These are phyloP conservation scores for Papilio demoleus DNA, from an alignment of 2,888 invertebrate species.

Conservation along the genomic window DNA sequence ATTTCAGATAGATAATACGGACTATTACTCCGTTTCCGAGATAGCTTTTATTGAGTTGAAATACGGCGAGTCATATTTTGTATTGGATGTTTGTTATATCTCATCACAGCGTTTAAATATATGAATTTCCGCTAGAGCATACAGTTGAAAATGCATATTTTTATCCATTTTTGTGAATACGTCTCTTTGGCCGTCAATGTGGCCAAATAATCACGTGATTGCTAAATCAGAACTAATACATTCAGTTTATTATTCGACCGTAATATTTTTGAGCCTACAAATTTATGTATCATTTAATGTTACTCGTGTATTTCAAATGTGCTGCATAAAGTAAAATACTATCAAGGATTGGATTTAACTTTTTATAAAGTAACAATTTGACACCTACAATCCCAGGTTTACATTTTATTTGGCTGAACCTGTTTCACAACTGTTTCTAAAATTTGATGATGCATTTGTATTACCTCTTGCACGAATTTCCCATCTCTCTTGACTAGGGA, in stretches of 20 bases:
- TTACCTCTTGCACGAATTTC: constrained; percentile 8
- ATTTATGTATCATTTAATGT: neutral
- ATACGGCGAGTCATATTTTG: constrained; percentile 40
- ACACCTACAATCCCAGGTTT: constrained; percentile 2
- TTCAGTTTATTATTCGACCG: neutral
- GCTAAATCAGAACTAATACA: too few species aligned
- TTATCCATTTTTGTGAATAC: too few species aligned
- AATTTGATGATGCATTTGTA: constrained; percentile 9
- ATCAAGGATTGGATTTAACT: too few species aligned
- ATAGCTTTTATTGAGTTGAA: constrained; percentile 43
- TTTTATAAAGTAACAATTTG: neutral
- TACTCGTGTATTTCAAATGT: neutral
- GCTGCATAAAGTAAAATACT: neutral
- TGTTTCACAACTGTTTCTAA: constrained; percentile 3
- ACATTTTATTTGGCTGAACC: constrained; percentile 13
- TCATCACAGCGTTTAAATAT: constrained; percentile 30
- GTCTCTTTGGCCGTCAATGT: too few species aligned
- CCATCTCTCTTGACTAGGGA: constrained; percentile 14
- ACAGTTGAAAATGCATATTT: neutral
- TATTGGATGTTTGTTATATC: constrained; percentile 35
- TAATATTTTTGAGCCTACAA: too few species aligned
- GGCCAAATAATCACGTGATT: too few species aligned
- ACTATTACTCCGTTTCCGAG: constrained; percentile 43
- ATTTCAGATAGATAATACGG: constrained; percentile 47
- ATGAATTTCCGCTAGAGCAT: neutral